A percentile compares a stretch with the other conserved stretches of the same genome.
Evolutionary conservation across 2,113 vertebrate species (phyloP).

Genomic region (Ginglymostoma cirratum): DNA sequence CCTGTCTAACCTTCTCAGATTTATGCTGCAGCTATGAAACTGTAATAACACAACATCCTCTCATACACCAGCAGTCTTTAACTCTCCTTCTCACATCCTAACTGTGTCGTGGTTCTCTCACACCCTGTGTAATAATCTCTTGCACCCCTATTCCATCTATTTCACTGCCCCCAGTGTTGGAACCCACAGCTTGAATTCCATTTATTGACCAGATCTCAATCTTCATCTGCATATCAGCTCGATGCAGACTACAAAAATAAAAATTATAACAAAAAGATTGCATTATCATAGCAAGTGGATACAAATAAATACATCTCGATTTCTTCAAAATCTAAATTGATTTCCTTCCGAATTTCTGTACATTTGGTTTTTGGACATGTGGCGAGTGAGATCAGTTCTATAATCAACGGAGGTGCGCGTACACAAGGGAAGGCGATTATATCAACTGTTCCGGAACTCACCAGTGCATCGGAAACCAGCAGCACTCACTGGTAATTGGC

Average conservation of each 20-base stretch:
- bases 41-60: neutral
- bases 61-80: neutral
- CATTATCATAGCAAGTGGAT: slow-evolving; percentile 71
- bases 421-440: slow-evolving; percentile 22
- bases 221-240: slow-evolving; percentile 29
- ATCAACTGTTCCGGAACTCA: neutral
- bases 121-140: neutral
- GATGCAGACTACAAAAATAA: slow-evolving; percentile 47
- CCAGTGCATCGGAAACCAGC: neutral
- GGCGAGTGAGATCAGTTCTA: slow-evolving; percentile 49
- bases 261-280: slow-evolving; percentile 62
- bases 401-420: slow-evolving; percentile 48
- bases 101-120: neutral
- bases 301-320: slow-evolving; percentile 74
- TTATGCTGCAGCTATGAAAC: neutral
- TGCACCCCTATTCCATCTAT: neutral
- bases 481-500: slow-evolving; percentile 36
- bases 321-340: slow-evolving; percentile 47
- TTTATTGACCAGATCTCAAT: slow-evolving; percentile 20
- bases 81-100: neutral
- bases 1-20: neutral
- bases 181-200: neutral
- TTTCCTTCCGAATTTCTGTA: slow-evolving; percentile 68
- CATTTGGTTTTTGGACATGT: slow-evolving; percentile 63
- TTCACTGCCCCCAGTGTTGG: neutral